Conservation (phyloP, 2,888 invertebrate species). For the Elgonia sp. region DNA sequence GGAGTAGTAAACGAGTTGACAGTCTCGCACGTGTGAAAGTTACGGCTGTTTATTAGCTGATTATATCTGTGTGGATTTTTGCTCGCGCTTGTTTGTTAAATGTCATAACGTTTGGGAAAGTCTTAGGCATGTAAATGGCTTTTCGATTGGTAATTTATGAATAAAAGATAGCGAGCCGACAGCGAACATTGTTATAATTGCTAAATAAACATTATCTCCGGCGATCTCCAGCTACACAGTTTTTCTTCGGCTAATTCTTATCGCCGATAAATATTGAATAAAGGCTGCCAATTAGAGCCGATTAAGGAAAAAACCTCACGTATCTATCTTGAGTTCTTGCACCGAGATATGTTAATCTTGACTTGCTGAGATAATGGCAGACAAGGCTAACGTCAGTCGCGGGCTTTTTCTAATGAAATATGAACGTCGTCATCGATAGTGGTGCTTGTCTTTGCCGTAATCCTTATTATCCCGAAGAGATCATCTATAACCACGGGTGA, state of each 20-base stretch:
- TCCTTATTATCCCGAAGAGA: conserved; percentile 78
- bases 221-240: too few relatives aligned
- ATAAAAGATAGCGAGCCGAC: not conserved
- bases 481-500: conserved; percentile 82
- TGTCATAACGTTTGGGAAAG: conserved; percentile 60
- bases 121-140: not conserved
- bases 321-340: conserved; percentile 16
- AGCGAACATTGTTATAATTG: conserved; percentile 20
- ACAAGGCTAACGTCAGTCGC: conserved; percentile 24
- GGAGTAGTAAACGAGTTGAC: conserved; percentile 54
- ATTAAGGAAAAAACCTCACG: not conserved
- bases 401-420: conserved; percentile 59
- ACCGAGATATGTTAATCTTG: conserved; percentile 34
- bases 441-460: conserved; percentile 64
- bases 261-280: not conserved
- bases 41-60: conserved; percentile 61
- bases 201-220: not conserved
- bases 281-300: not conserved
- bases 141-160: conserved; percentile 13
- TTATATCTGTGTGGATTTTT: conserved; percentile 51
- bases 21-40: conserved; percentile 65
- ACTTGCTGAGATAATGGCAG: conserved; percentile 22
- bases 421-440: conserved; percentile 63
- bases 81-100: conserved; percentile 61
- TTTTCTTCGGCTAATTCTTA: not conserved